A percentile compares a stretch with the other conserved stretches of the same genome.
Evolutionary conservation across 2,888 invertebrate genomes (phyloP).

Genomic region (Eilema caniola): DNA sequence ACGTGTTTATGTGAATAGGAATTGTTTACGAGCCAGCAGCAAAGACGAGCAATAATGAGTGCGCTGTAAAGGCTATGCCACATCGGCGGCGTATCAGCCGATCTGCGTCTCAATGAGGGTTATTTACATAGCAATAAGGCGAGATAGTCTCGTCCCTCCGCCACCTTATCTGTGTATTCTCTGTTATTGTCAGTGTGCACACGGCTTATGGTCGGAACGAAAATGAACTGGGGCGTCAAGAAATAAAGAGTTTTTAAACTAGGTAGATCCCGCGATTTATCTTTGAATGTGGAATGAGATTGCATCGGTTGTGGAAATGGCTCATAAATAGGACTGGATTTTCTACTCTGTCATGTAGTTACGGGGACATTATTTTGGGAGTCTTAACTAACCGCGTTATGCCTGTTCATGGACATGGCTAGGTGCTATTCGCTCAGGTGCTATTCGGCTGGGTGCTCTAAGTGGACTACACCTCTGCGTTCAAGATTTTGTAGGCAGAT

Average conservation of each 20-base stretch:
- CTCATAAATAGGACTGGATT: slow-evolving; percentile 37
- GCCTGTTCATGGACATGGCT: too few species aligned
- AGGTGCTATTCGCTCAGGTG: too few species aligned
- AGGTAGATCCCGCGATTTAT: slow-evolving; percentile 70
- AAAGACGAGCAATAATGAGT: slow-evolving; percentile 61
- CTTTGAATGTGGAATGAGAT: slow-evolving; percentile 60
- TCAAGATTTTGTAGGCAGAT: too few species aligned
- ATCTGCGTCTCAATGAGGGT: slow-evolving; percentile 82
- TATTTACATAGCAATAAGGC: slow-evolving; percentile 85
- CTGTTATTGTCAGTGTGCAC: slow-evolving; percentile 79
- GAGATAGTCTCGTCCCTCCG: slow-evolving; percentile 73
- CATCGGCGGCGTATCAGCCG: slow-evolving; percentile 78
- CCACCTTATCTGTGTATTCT: slow-evolving; percentile 80
- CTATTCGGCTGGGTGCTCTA: too few species aligned
- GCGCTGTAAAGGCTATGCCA: slow-evolving; percentile 80
- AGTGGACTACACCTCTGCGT: too few species aligned
- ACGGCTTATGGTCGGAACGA: slow-evolving; percentile 78
- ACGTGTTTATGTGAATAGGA: slow-evolving; percentile 51
- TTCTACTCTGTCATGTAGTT: slow-evolving; percentile 11
- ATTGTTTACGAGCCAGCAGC: slow-evolving; percentile 50
- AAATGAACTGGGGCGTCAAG: slow-evolving; percentile 75
- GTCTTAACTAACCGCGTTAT: neutral
- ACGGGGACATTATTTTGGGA: slow-evolving; percentile 11
- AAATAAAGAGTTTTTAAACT: slow-evolving; percentile 77
- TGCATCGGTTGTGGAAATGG: slow-evolving; percentile 45